Percentiles rank a stretch among this genome's conserved stretches.
phyloP scores from a whole-genome alignment of 2,888 invertebrate species.

The Polydrusus pterygomalis region DNA sequence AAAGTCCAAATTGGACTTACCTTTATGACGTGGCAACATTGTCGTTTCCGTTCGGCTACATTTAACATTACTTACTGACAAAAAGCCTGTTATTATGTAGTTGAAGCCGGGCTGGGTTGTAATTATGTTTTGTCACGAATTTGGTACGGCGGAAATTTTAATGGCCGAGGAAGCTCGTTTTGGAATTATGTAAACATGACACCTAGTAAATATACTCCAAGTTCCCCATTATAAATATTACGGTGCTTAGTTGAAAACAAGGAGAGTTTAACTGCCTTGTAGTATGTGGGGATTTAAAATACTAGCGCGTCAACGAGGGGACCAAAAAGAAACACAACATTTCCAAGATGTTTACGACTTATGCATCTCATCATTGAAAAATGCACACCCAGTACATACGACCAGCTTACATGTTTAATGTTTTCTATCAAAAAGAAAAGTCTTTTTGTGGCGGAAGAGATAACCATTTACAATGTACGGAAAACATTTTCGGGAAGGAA shows the following conservation, averaged over 20 bases:
- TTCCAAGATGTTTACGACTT: too few relatives aligned
- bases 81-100: constrained; percentile 42
- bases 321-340: too few relatives aligned
- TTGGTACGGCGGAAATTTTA: constrained; percentile 39
- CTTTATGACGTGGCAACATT: constrained; percentile 32
- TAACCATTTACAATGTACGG: constrained; percentile 5
- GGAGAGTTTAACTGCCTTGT: constrained; percentile 6
- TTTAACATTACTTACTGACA: constrained; percentile 32
- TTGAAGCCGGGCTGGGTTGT: constrained; percentile 35
- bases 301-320: neutral
- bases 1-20: constrained; percentile 11
- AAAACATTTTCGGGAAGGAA: constrained; percentile 27
- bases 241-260: constrained; percentile 26
- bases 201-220: constrained; percentile 48
- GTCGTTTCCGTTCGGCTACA: constrained; percentile 32
- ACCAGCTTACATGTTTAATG: neutral
- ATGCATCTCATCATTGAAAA: too few relatives aligned
- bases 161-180: constrained; percentile 43
- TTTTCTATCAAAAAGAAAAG: neutral
- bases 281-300: neutral
- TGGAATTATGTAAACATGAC: constrained; percentile 50
- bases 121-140: constrained; percentile 54
- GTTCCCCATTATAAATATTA: constrained; percentile 43
- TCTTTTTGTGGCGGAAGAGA: neutral
- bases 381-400: too few relatives aligned